These are phyloP conservation scores for Labeo rohita DNA, from an alignment of 2,113 vertebrate genomes.

Conservation along the genomic window DNA sequence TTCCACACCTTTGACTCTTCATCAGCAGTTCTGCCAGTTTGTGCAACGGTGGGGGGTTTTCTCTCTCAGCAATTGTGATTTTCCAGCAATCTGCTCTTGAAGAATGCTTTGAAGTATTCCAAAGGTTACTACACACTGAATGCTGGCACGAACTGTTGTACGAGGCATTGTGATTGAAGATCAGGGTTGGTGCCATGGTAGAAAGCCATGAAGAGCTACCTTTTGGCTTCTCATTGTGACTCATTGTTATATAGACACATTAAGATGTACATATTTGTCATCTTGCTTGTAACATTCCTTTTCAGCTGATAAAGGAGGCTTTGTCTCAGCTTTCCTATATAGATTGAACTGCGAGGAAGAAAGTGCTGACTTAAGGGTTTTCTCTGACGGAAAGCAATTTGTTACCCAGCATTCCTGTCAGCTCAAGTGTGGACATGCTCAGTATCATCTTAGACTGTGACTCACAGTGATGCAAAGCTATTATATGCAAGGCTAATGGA, in stretches of 20 bases:
- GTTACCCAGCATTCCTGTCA: conserved; percentile 30
- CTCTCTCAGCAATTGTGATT: conserved; percentile 2
- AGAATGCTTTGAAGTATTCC: not conserved
- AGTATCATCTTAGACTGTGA: not conserved
- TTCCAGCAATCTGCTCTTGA: not conserved
- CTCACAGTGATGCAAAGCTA: not conserved
- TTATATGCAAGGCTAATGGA: conserved; percentile 1
- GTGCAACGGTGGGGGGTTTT: conserved; percentile 9
- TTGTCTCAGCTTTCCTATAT: not conserved
- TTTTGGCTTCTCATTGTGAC: not conserved
- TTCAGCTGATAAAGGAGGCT: not conserved
- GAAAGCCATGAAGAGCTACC: not conserved
- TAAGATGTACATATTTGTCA: not conserved
- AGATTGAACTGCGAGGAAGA: not conserved
- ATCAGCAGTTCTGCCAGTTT: conserved; percentile 69
- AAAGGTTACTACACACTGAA: not conserved
- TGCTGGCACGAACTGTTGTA: not conserved
- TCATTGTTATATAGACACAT: not conserved
- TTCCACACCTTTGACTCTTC: conserved; percentile 51
- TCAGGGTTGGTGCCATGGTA: not conserved
- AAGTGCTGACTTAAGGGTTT: conserved; percentile 28
- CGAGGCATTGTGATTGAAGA: not conserved
- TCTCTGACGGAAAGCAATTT: conserved; percentile 16
- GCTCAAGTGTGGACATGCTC: conserved; percentile 12
- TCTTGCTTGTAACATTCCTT: not conserved